phyloP scores from a whole-genome alignment of 1,140 invertebrate genomes.

The Pinna nobilis region DNA sequence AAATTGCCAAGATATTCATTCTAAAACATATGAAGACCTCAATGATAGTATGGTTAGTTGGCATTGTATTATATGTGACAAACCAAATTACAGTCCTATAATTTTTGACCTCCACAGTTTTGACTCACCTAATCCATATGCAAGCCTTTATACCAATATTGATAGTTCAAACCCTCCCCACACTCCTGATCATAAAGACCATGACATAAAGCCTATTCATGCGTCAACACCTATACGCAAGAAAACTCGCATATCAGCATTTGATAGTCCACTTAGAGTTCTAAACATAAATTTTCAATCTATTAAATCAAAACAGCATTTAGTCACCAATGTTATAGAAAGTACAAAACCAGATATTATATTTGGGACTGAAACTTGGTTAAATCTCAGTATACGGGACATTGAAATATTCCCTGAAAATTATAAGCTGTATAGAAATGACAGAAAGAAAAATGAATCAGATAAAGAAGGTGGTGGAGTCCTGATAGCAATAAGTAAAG shows the following conservation, averaged over 20 bases:
- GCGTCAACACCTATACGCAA: not conserved
- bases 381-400: slow-evolving; percentile 6
- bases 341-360: slow-evolving; percentile 36
- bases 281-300: slow-evolving; percentile 14
- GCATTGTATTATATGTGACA: slow-evolving; percentile 23
- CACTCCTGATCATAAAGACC: not conserved
- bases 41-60: not conserved
- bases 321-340: slow-evolving; percentile 16
- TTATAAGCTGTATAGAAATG: slow-evolving; percentile 33
- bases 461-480: slow-evolving; percentile 29
- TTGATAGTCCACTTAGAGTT: not conserved
- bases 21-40: slow-evolving; percentile 13
- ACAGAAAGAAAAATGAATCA: too few relatives aligned
- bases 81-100: slow-evolving; percentile 19
- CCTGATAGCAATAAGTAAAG: slow-evolving; percentile 22
- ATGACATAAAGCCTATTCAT: not conserved
- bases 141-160: not conserved
- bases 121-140: not conserved
- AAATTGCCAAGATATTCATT: slow-evolving; percentile 30
- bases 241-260: not conserved
- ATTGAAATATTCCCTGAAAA: slow-evolving; percentile 20
- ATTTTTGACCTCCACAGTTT: not conserved
- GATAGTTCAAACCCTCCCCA: not conserved
- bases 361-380: slow-evolving; percentile 35
- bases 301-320: slow-evolving; percentile 19